Evolutionary conservation across 2,888 invertebrate species (phyloP).

Genomic region (Cataglyphis albicans): DNA sequence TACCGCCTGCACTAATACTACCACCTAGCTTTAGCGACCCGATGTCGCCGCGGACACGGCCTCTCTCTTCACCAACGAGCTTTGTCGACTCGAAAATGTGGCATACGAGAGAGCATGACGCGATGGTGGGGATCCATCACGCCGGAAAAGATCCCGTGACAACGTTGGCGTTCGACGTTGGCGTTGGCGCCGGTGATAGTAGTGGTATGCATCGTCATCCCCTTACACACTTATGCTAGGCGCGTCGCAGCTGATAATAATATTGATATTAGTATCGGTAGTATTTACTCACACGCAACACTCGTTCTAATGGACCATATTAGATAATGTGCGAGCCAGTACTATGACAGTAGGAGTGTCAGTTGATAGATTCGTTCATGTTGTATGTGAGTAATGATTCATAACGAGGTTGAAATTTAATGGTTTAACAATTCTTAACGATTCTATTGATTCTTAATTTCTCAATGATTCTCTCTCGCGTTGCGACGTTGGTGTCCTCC

Average conservation of each 20-base stretch:
- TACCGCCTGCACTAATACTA: constrained; percentile 55
- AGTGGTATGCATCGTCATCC: constrained; percentile 37
- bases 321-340: neutral
- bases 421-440: constrained; percentile 28
- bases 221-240: neutral
- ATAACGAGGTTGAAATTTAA: constrained; percentile 13
- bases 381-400: neutral
- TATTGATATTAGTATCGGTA: neutral
- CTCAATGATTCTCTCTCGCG: constrained; percentile 17
- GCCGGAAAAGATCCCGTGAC: constrained; percentile 55
- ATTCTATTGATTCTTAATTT: constrained; percentile 39
- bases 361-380: neutral
- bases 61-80: constrained; percentile 27
- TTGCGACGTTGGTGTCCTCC: constrained; percentile 25
- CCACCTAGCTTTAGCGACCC: constrained; percentile 28
- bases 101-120: constrained; percentile 37
- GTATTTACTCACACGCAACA: neutral
- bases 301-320: neutral
- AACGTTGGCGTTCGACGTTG: constrained; percentile 28
- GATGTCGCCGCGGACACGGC: constrained; percentile 45
- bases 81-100: constrained; percentile 18
- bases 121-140: constrained; percentile 43
- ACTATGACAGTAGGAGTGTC: neutral
- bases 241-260: constrained; percentile 9
- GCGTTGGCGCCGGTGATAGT: constrained; percentile 48